phyloP scores from a whole-genome alignment of 2,113 vertebrate species.

The Mastomys coucha region DNA sequence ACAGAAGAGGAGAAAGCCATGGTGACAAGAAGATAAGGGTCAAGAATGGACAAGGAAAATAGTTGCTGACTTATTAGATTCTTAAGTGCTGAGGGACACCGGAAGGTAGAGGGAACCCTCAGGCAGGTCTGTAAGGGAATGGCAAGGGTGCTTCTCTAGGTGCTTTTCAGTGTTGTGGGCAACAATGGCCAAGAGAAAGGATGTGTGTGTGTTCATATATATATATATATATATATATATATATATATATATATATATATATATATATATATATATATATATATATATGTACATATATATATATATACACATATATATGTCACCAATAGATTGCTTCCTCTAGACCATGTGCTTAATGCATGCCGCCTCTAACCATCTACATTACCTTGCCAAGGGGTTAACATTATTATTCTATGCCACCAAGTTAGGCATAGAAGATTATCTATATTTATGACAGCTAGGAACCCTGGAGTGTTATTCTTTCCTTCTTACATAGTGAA shows the following conservation, averaged over 20 bases:
- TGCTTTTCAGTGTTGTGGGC: background rate
- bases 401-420: background rate
- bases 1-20: background rate
- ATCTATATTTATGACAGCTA: background rate
- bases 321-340: background rate
- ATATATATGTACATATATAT: too few species aligned
- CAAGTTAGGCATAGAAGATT: background rate
- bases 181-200: background rate
- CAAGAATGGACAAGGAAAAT: background rate
- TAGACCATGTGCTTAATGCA: background rate
- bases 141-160: background rate
- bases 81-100: background rate
- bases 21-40: background rate
- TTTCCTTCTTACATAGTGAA: background rate
- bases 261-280: too few species aligned
- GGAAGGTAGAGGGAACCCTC: background rate
- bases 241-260: too few species aligned
- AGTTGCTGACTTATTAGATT: background rate
- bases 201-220: background rate
- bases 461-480: background rate
- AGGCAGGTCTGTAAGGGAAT: background rate
- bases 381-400: background rate
- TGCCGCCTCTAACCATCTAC: background rate
- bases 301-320: background rate
- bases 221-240: too few species aligned